phyloP scores from a whole-genome alignment of 2,888 invertebrate species.

The Ferdinandea cuprea region DNA sequence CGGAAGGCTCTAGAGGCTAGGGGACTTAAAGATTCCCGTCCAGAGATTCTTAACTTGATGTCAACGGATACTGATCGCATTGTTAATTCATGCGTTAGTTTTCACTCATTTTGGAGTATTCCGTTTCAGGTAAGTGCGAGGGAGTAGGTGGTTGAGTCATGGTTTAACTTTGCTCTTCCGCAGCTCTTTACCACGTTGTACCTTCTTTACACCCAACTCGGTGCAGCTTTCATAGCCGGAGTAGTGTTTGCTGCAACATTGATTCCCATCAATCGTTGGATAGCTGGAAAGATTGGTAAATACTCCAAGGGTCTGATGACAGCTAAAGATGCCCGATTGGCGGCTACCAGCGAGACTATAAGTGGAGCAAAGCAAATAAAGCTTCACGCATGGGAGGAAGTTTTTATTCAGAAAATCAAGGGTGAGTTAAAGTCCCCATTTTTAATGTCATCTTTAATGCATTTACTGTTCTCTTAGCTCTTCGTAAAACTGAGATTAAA shows the following conservation, averaged over 20 bases:
- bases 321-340: slow-evolving; percentile 94
- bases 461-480: slow-evolving; percentile 84
- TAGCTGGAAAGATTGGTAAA: slow-evolving; percentile 94
- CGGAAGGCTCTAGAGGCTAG: slow-evolving; percentile 84
- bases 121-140: slow-evolving; percentile 84
- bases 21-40: slow-evolving; percentile 85
- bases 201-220: slow-evolving; percentile 94
- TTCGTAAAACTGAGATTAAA: slow-evolving; percentile 88
- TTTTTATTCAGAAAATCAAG: slow-evolving; percentile 89
- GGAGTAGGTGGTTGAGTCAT: not conserved
- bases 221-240: slow-evolving; percentile 95
- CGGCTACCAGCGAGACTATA: slow-evolving; percentile 93
- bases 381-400: slow-evolving; percentile 96
- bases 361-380: slow-evolving; percentile 95
- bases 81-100: slow-evolving; percentile 97
- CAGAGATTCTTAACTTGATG: slow-evolving; percentile 98
- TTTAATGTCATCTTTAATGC: too few relatives aligned
- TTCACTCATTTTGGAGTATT: slow-evolving; percentile 98
- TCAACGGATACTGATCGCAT: slow-evolving; percentile 98
- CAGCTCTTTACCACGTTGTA: slow-evolving; percentile 92
- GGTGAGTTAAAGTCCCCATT: slow-evolving; percentile 85
- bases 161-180: slow-evolving; percentile 78
- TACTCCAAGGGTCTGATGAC: slow-evolving; percentile 95
- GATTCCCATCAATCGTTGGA: slow-evolving; percentile 95
- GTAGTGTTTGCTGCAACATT: slow-evolving; percentile 92